Base-by-base conservation (phyloP, 2,888 invertebrate genomes). In the Sinelater perroti region DNA sequence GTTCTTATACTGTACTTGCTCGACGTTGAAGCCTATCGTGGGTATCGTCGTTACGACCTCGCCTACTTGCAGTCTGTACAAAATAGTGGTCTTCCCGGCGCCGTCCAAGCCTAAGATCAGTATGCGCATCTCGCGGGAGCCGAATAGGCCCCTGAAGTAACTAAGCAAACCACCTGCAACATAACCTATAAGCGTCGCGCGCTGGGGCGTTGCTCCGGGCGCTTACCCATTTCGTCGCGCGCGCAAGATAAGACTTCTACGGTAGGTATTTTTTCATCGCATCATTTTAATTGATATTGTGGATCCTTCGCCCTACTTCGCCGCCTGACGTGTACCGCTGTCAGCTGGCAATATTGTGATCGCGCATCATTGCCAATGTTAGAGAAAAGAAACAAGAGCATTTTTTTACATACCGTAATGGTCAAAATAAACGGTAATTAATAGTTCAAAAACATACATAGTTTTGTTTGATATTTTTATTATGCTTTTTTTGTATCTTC, bases 11-110 rank as follows among this genome's bases (percentile, higher is more conserved):
- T 94, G 94, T 56, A 98, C 97, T 85, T 97, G 97, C 81, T 98
- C 98, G 69, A 98, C 99, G 82, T 99, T 99, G 81, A 99, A 99
- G 7, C 92, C 99, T 78, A 99, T 99, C 6, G 99, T 98, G 63
- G 97, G 95, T 81, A 93, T 98, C 24, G 98, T 98, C 44, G 97
- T 97, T 17, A 98, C 97, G 52, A 98, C 97, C 82, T 97, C 97
- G 11, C 97, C 97, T 55, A 98, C 98, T 86, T 99, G 97, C 73
- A 98, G 82, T 81, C 93, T 90, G 80, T 99, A 98, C 63, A 99
- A 81, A 80, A 99, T 99, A 61, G 99, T 99, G 0, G 99, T 99
- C 83, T 99, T 99, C 66, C 99, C 99, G 76, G 98, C 98, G 60
- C 97, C 98, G 80, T 99, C 99, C 68, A 99, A 82, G 3, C 99